Conservation (phyloP, 2,888 invertebrate genomes). For the Altica lythri region DNA sequence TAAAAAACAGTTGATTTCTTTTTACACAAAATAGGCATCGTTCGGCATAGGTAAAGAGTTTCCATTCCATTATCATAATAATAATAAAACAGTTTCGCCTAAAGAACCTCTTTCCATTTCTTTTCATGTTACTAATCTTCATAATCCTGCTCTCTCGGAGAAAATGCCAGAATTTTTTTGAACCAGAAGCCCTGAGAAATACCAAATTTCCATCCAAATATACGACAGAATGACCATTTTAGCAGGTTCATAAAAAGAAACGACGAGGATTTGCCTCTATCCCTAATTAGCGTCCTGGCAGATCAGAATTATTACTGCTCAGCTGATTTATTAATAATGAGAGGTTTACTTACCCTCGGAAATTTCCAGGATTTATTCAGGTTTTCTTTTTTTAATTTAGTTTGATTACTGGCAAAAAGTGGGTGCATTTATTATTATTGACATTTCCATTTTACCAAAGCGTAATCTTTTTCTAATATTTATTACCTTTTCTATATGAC, state of each 20-base stretch:
- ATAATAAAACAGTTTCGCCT: too few relatives aligned
- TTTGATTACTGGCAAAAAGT: too few relatives aligned
- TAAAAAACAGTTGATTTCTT: too few relatives aligned
- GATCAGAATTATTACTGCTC: constrained; percentile 2
- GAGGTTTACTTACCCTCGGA: not conserved
- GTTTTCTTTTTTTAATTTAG: too few relatives aligned
- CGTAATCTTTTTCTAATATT: too few relatives aligned
- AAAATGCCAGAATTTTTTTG: constrained; percentile 13
- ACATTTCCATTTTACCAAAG: too few relatives aligned
- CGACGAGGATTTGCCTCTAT: not conserved
- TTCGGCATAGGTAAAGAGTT: too few relatives aligned
- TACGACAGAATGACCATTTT: constrained; percentile 12
- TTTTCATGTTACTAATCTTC: constrained; percentile 16
- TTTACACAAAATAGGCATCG: too few relatives aligned
- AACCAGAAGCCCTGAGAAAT: constrained; percentile 8
- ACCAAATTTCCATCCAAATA: constrained; percentile 1
- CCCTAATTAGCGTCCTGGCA: constrained; percentile 1
- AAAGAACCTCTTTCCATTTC: constrained; percentile 16
- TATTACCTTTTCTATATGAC: too few relatives aligned
- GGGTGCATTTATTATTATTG: too few relatives aligned
- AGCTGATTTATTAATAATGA: constrained; percentile 2
- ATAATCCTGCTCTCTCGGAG: constrained; percentile 9
- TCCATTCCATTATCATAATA: too few relatives aligned
- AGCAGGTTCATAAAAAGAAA: constrained; percentile 12
- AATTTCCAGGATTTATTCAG: constrained; percentile 1